These are phyloP conservation scores for Hormaphis cornu DNA, from an alignment of 1,140 invertebrate species.

Conservation along the genomic window DNA sequence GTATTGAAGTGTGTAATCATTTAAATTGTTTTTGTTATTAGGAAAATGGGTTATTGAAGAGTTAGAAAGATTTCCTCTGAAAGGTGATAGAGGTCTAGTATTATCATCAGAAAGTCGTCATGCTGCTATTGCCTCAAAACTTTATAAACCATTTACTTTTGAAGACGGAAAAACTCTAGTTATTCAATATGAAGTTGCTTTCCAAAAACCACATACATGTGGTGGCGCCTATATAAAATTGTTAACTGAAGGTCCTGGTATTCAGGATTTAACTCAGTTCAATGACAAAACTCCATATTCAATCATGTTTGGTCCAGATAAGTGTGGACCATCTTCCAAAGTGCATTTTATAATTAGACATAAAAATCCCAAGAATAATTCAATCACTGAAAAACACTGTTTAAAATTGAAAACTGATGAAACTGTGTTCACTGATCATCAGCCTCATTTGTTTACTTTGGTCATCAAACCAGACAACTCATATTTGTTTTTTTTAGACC, in stretches of 20 bases:
- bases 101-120: slow-evolving; percentile 93
- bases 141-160: slow-evolving; percentile 79
- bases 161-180: slow-evolving; percentile 69
- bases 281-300: slow-evolving; percentile 94
- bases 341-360: slow-evolving; percentile 96
- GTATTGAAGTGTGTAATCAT: too few species aligned
- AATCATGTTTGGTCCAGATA: slow-evolving; percentile 99
- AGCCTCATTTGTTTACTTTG: slow-evolving; percentile 89
- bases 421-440: slow-evolving; percentile 75
- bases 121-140: slow-evolving; percentile 78
- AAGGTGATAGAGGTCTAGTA: slow-evolving; percentile 78
- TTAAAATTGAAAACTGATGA: slow-evolving; percentile 73
- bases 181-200: slow-evolving; percentile 85
- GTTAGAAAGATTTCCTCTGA: slow-evolving; percentile 62
- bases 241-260: slow-evolving; percentile 56
- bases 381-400: slow-evolving; percentile 80
- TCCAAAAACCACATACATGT: slow-evolving; percentile 94
- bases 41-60: slow-evolving; percentile 68
- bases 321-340: slow-evolving; percentile 93
- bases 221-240: slow-evolving; percentile 97
- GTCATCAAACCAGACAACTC: slow-evolving; percentile 81
- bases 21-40: slow-evolving; percentile 39
- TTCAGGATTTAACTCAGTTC: slow-evolving; percentile 69
- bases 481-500: slow-evolving; percentile 60
- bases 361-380: slow-evolving; percentile 85